Conservation (phyloP, 2,888 invertebrate genomes). For the Hydropsyche betteni region DNA sequence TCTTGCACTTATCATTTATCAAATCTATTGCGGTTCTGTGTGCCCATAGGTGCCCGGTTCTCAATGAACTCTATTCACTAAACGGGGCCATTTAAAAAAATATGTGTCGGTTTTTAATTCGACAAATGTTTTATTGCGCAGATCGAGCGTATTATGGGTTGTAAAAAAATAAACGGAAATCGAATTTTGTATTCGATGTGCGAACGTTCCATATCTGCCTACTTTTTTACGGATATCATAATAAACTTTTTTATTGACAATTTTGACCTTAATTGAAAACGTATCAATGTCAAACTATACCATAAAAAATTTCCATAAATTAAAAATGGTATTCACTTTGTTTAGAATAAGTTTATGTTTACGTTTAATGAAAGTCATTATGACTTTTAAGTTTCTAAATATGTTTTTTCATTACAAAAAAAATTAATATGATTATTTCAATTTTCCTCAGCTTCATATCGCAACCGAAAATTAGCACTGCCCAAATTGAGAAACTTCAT, state of each 20-base stretch:
- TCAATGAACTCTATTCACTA: too few species aligned
- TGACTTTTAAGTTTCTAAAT: neutral
- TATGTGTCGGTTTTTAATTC: neutral
- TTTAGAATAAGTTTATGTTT: neutral
- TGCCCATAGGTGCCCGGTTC: too few species aligned
- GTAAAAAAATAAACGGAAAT: neutral
- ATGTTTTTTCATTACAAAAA: too few species aligned
- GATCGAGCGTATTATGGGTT: too few species aligned
- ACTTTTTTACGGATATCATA: neutral
- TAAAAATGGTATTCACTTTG: too few species aligned
- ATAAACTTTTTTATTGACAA: neutral
- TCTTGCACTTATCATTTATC: constrained; percentile 14
- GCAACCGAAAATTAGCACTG: too few species aligned
- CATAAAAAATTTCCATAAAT: neutral
- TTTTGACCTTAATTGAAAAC: neutral
- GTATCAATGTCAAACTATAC: constrained; percentile 6
- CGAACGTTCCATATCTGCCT: neutral
- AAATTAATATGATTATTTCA: too few species aligned
- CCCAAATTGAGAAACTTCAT: too few species aligned
- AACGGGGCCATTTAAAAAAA: too few species aligned
- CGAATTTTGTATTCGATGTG: neutral
- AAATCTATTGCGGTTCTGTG: constrained; percentile 3
- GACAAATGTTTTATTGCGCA: neutral
- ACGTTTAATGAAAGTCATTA: neutral
- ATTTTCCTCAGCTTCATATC: too few species aligned